Base-by-base conservation (phyloP, 2,113 vertebrate species). In the Pygathrix nemaeus region DNA sequence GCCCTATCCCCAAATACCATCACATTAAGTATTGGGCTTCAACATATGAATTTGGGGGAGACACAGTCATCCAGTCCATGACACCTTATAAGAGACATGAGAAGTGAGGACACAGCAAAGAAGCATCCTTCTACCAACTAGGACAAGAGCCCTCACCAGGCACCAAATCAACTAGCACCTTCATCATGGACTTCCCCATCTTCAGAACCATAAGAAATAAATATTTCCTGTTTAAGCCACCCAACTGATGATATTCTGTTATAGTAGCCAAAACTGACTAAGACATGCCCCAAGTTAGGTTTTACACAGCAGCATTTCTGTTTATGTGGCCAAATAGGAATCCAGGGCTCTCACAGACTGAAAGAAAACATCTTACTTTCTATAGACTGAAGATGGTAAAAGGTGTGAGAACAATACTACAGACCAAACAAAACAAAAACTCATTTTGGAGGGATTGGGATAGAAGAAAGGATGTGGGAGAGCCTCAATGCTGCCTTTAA, bases 401-500 rank as follows among this genome's bases (percentile, higher is more conserved):
- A 68, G 20, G 21, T 59, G 8, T 7, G 32, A 21, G 27, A 82
- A 93, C 66, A 82, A 73, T 30, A 16, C 30, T 55, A 32, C 12
- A 48, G 27, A 50, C 7, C 11, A 85, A 84, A 45, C 32, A 30
- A 75, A 48, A 48, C 21, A 57, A 38, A 80, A 64, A n/a, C 38
- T 81, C 78, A 25, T 4, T 95, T n/a, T 21, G 27, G 25, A 81
- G 59, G 35, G 45, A 0, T 2, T 79, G 11, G 23, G 12, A 55
- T 38, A 48, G 30, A 68, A 17, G 3, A 17, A 57, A 48, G 17
- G 3, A 55, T 57, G 6, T 4, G 6, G 45, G 30, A 8, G 21
- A 21, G 6, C 50, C 9, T 55, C 1, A 1, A 13, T 2, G 25
- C 40, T 3, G 0, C 12, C 23, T 14, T 64, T 40, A 48, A 43